Evolutionary conservation across 1,140 invertebrate genomes (phyloP).

Genomic region (Camponotus floridanus): DNA sequence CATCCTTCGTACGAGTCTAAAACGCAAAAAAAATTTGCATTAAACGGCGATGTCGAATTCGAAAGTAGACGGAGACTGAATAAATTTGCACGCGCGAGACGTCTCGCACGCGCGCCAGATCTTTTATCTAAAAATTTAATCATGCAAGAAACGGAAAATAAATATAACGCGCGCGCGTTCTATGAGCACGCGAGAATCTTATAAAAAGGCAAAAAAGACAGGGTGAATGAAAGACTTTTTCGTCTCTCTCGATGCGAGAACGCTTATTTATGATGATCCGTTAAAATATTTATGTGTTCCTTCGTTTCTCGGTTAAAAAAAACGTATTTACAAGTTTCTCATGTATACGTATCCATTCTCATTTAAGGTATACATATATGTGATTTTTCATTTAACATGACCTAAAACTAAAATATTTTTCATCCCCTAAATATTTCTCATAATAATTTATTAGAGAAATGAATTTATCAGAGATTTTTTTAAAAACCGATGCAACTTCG

Average conservation of each 20-base stretch:
- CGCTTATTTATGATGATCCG: conserved; percentile 20
- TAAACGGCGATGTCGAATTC: conserved; percentile 51
- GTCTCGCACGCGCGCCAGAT: conserved; percentile 52
- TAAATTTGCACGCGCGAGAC: conserved; percentile 47
- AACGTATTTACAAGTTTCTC: conserved; percentile 2
- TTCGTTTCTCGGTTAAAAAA: conserved; percentile 18
- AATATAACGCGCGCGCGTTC: conserved; percentile 31
- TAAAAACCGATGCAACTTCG: background rate
- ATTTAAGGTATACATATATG: background rate
- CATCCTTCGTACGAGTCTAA: conserved; percentile 52
- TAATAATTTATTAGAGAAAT: conserved; percentile 11
- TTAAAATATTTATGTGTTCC: conserved; percentile 47
- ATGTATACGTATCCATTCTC: background rate
- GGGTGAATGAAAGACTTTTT: background rate
- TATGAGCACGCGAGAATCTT: conserved; percentile 33
- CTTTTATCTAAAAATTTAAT: conserved; percentile 58
- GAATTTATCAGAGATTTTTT: background rate
- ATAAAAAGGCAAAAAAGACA: conserved; percentile 12
- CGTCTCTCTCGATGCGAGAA: background rate
- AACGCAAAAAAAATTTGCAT: conserved; percentile 63
- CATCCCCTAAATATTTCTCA: background rate
- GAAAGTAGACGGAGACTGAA: conserved; percentile 28
- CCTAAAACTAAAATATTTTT: background rate
- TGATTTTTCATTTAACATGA: conserved; percentile 15
- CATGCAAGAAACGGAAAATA: conserved; percentile 57